A percentile compares a stretch with the other conserved stretches of the same genome.
Conservation (phyloP, 2,797 vertebrate species). For the Trachurus trachurus region DNA sequence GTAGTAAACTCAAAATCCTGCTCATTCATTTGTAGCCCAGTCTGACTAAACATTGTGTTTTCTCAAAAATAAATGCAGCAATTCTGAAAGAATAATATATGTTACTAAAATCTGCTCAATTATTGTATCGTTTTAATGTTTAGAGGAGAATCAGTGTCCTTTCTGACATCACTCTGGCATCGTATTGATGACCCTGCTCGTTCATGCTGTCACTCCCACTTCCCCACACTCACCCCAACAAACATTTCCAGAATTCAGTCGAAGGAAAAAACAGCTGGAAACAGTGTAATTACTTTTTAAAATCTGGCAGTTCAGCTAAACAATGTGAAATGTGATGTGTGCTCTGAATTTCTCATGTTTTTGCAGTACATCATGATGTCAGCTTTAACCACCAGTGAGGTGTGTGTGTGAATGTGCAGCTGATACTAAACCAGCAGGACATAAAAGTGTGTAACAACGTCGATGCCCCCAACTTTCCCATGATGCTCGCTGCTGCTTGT, state of each 20-base stretch:
- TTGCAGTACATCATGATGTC: neutral
- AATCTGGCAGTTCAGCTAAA: constrained; percentile 17
- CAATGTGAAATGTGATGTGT: constrained; percentile 5
- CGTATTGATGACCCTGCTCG: constrained; percentile 10
- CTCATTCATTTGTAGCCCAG: neutral
- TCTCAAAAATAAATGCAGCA: neutral
- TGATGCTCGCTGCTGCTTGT: neutral
- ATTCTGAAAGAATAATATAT: neutral
- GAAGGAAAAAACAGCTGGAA: constrained; percentile 34
- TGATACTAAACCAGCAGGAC: neutral
- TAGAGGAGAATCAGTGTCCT: no score
- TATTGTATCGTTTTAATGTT: neutral
- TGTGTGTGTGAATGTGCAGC: neutral
- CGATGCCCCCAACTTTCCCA: neutral
- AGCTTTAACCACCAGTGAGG: neutral
- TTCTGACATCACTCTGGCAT: no score
- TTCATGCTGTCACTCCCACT: neutral
- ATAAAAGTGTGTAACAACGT: neutral
- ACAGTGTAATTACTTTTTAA: constrained; percentile 33
- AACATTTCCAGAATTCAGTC: constrained; percentile 22
- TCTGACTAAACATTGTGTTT: neutral
- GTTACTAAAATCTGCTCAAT: neutral
- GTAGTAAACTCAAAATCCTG: neutral
- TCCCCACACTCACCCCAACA: constrained; percentile 18
- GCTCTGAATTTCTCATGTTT: neutral